Evolutionary conservation across 2,113 vertebrate species (phyloP).

Genomic region (Vulpes lagopus): DNA sequence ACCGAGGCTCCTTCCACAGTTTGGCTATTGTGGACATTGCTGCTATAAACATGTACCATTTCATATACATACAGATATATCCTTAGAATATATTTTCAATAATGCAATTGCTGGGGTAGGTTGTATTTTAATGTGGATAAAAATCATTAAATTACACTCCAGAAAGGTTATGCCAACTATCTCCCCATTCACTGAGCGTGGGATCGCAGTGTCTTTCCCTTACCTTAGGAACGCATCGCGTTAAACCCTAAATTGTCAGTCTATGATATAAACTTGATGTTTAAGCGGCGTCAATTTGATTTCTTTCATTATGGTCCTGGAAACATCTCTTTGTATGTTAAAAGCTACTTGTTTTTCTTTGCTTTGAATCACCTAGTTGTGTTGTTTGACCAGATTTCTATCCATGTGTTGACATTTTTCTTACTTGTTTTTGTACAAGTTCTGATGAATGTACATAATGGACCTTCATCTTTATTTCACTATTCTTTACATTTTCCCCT

Average conservation of each 20-base stretch:
- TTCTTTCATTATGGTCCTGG: background rate
- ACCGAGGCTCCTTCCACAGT: too few relatives aligned
- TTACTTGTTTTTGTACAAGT: background rate
- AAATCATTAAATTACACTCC: background rate
- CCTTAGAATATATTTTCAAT: background rate
- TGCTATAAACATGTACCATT: too few relatives aligned
- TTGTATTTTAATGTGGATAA: background rate
- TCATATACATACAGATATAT: background rate
- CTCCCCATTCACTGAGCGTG: rapidly evolving
- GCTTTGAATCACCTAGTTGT: background rate
- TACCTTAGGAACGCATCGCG: background rate
- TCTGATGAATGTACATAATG: background rate
- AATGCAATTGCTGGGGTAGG: background rate
- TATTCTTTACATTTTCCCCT: background rate
- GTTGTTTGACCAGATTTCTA: background rate
- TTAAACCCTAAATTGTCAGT: background rate
- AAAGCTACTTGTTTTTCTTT: background rate
- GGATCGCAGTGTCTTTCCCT: background rate
- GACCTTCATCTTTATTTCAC: background rate
- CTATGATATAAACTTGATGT: background rate
- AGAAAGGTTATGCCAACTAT: rapidly evolving
- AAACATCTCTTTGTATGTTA: background rate
- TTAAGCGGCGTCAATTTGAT: background rate
- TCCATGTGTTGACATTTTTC: background rate
- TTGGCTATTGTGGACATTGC: too few relatives aligned